A percentile compares a stretch with the other conserved stretches of the same genome.
Evolutionary conservation across 2,797 vertebrate genomes (phyloP).

Genomic region (Crenichthys baileyi): DNA sequence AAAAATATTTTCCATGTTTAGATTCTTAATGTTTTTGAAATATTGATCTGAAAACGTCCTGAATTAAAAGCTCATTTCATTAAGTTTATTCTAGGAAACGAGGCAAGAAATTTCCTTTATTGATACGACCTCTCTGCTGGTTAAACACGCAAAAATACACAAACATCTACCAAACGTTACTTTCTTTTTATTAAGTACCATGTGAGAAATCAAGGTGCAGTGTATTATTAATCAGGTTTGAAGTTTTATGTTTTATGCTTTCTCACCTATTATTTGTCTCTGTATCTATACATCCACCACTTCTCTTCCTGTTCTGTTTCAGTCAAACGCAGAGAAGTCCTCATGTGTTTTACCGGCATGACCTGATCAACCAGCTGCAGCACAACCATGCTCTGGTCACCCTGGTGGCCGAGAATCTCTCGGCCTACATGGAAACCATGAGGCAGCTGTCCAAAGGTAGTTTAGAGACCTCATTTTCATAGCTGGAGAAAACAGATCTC

Average conservation of each 20-base stretch:
- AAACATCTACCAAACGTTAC: slow-evolving; percentile 35
- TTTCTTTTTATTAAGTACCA: slow-evolving; percentile 50
- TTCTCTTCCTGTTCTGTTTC: slow-evolving; percentile 43
- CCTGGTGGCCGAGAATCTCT: slow-evolving; percentile 97
- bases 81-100: slow-evolving; percentile 37
- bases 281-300: slow-evolving; percentile 20
- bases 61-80: slow-evolving; percentile 8
- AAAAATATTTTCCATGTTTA: not conserved
- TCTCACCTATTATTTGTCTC: slow-evolving; percentile 15
- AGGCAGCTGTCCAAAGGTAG: slow-evolving; percentile 97
- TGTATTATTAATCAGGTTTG: slow-evolving; percentile 37
- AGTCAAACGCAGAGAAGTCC: slow-evolving; percentile 99
- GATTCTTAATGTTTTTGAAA: not conserved
- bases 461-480: not conserved
- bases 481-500: not conserved
- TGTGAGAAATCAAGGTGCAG: slow-evolving; percentile 54
- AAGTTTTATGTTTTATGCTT: slow-evolving; percentile 4
- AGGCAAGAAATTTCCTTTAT: slow-evolving; percentile 67
- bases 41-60: slow-evolving; percentile 5
- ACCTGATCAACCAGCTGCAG: slow-evolving; percentile 99
- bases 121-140: slow-evolving; percentile 65
- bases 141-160: slow-evolving; percentile 31
- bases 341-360: slow-evolving; percentile 98
- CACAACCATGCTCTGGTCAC: slow-evolving; percentile 99
- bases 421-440: slow-evolving; percentile 99